Conservation (phyloP, 2,888 invertebrate genomes). For the Drosophila vallismaia region DNA sequence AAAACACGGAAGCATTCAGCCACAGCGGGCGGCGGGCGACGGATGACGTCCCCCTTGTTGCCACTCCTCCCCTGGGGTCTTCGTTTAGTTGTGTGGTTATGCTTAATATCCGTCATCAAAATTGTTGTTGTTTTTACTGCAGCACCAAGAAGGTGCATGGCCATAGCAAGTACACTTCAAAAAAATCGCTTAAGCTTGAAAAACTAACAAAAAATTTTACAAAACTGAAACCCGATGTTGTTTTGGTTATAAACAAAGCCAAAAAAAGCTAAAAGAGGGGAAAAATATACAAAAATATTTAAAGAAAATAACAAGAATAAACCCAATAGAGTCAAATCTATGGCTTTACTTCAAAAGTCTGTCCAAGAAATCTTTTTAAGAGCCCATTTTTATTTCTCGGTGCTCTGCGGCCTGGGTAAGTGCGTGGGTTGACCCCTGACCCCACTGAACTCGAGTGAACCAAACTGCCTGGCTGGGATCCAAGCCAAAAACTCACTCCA, state of each 20-base stretch:
- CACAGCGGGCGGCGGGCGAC: background rate
- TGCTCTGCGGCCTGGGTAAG: constrained; percentile 13
- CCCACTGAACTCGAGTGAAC: background rate
- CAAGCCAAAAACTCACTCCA: no score
- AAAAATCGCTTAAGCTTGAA: background rate
- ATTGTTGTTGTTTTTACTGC: constrained; percentile 60
- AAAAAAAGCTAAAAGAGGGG: no score
- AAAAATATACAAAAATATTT: no score
- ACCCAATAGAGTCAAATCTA: no score
- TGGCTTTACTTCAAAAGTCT: no score
- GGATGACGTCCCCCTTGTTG: background rate
- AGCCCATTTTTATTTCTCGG: background rate
- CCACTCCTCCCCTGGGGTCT: constrained; percentile 24
- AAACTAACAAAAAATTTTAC: no score
- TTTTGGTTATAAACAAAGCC: no score
- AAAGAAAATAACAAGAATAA: no score
- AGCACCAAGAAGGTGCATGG: background rate
- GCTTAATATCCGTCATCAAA: constrained; percentile 77
- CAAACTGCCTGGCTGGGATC: background rate
- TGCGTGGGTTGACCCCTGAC: constrained; percentile 54
- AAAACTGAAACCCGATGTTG: no score
- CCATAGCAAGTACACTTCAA: constrained; percentile 1
- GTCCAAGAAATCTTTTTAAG: no score
- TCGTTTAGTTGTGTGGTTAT: constrained; percentile 63
- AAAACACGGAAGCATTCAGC: constrained; percentile 63